Conservation (phyloP, 1,140 invertebrate species). For the Triops longicaudatus region DNA sequence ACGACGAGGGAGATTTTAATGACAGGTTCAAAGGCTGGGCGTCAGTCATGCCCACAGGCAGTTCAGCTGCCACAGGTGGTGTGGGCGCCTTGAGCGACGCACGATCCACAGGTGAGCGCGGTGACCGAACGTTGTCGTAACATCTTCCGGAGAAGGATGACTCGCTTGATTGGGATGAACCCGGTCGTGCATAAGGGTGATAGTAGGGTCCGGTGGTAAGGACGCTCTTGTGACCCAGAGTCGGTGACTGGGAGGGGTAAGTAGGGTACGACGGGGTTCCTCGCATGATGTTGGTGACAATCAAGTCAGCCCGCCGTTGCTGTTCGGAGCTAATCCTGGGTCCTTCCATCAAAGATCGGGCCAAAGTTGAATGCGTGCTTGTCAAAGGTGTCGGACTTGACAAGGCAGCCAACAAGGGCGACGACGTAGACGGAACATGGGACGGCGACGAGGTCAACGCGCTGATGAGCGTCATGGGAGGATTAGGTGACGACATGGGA, state of each 20-base stretch:
- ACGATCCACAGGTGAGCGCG: constrained; percentile 41
- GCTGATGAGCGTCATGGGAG: constrained; percentile 14
- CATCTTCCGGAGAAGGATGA: constrained; percentile 38
- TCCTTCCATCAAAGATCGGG: constrained; percentile 77
- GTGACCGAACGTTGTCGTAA: constrained; percentile 41
- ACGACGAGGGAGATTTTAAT: constrained; percentile 61
- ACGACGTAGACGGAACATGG: neutral
- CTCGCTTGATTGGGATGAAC: constrained; percentile 40
- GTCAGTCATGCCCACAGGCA: constrained; percentile 70
- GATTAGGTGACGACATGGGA: constrained; percentile 18
- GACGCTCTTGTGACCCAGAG: constrained; percentile 36
- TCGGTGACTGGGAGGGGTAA: constrained; percentile 35
- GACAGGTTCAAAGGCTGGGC: constrained; percentile 69
- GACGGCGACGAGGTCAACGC: constrained; percentile 13
- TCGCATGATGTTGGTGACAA: constrained; percentile 79
- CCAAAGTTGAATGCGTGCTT: constrained; percentile 74
- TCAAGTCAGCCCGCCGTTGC: constrained; percentile 71
- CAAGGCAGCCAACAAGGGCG: constrained; percentile 24
- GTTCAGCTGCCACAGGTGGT: constrained; percentile 52
- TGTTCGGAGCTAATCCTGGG: constrained; percentile 80
- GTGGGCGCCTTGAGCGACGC: constrained; percentile 35
- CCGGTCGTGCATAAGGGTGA: constrained; percentile 38
- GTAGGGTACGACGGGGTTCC: constrained; percentile 38
- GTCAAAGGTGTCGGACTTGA: constrained; percentile 49
- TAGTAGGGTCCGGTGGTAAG: constrained; percentile 13